phyloP scores from a whole-genome alignment of 1,140 invertebrate species.

The roundworm (Caenorhabditis elegans) region DNA sequence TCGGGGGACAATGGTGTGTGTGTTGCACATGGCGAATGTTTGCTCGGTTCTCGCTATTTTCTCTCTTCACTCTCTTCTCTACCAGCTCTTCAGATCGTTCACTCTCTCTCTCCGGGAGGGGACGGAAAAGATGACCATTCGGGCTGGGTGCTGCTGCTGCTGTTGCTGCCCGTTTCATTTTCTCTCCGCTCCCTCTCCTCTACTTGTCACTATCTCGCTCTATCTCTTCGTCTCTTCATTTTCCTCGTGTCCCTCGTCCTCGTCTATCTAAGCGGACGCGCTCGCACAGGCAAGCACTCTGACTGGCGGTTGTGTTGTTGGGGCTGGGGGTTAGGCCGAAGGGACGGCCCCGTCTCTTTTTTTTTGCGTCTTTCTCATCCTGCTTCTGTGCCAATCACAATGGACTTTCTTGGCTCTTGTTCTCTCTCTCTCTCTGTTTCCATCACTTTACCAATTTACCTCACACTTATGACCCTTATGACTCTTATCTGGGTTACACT shows the following conservation, averaged over 20 bases:
- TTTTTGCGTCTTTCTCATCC: neutral
- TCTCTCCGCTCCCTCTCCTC: neutral
- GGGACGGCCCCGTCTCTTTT: neutral
- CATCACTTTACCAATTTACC: neutral
- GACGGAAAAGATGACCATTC: conserved; percentile 7
- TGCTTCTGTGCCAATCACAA: no score
- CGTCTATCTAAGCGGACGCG: neutral
- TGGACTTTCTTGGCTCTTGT: no score
- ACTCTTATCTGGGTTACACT: conserved; percentile 22
- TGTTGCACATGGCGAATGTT: conserved; percentile 30
- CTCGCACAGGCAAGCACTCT: conserved; percentile 27
- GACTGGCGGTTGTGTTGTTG: neutral
- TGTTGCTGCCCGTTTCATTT: neutral
- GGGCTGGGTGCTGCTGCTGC: neutral
- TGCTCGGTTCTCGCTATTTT: neutral
- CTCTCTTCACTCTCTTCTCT: neutral
- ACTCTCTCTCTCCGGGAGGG: neutral
- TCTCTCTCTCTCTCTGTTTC: no score
- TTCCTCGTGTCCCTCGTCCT: neutral
- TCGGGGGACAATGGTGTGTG: conserved; percentile 19
- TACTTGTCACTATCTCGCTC: conserved; percentile 1
- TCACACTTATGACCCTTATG: neutral
- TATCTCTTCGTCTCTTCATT: neutral
- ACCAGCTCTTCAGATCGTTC: conserved; percentile 21
- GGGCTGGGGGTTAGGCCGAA: neutral